Evolutionary conservation across 2,888 invertebrate species (phyloP).

Genomic region (Cenopis cana): DNA sequence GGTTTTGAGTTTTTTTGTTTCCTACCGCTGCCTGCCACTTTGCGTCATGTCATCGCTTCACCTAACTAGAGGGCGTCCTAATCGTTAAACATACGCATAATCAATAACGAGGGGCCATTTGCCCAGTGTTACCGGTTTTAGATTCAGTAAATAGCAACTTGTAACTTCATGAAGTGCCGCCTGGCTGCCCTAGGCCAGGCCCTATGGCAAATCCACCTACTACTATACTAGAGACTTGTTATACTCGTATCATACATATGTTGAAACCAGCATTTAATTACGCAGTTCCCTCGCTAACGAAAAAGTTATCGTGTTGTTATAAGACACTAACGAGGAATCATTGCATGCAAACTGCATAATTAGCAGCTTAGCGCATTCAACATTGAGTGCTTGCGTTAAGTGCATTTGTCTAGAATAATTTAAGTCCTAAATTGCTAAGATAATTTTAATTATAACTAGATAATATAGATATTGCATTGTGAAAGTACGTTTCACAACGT

Average conservation of each 20-base stretch:
- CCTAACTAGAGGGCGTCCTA: too few relatives aligned
- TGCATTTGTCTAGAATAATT: slow-evolving; percentile 43
- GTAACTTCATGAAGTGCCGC: too few relatives aligned
- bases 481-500: slow-evolving; percentile 30
- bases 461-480: slow-evolving; percentile 30
- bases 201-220: not conserved
- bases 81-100: too few relatives aligned
- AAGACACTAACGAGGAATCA: slow-evolving; percentile 36
- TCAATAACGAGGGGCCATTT: too few relatives aligned
- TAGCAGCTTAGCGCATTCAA: slow-evolving; percentile 34
- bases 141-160: too few relatives aligned
- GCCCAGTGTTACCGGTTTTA: too few relatives aligned
- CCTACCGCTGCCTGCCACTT: too few relatives aligned
- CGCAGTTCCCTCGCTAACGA: slow-evolving; percentile 29
- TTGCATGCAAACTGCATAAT: slow-evolving; percentile 37
- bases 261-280: slow-evolving; percentile 37
- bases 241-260: not conserved
- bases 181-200: too few relatives aligned
- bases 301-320: slow-evolving; percentile 24
- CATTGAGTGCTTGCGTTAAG: slow-evolving; percentile 35
- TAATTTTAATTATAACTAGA: slow-evolving; percentile 36
- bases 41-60: too few relatives aligned
- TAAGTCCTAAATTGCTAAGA: slow-evolving; percentile 35
- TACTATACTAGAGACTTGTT: not conserved
- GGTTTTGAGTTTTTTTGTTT: too few relatives aligned